Evolutionary conservation across 1,140 invertebrate species (phyloP).

Genomic region (Lethrus apterus): DNA sequence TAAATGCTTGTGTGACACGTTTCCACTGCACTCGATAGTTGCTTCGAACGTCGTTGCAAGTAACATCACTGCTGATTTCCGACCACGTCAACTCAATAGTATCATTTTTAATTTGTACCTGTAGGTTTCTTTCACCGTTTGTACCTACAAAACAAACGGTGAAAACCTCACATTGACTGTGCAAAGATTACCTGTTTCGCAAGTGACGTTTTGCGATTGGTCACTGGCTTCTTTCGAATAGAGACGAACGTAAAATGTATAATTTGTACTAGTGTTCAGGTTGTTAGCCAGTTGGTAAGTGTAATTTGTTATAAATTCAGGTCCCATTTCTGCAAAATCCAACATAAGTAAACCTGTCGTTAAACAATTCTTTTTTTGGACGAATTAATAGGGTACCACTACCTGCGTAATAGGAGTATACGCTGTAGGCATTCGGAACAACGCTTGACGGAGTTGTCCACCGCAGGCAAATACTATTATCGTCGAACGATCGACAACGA

Average conservation of each 20-base stretch:
- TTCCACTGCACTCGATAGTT: constrained; percentile 57
- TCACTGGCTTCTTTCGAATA: constrained; percentile 55
- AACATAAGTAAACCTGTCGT: no score
- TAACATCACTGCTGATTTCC: constrained; percentile 46
- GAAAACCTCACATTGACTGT: background rate
- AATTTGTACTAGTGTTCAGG: constrained; percentile 58
- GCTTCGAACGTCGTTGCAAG: constrained; percentile 50
- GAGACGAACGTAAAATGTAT: constrained; percentile 57
- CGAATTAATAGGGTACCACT: constrained; percentile 23
- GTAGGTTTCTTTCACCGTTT: constrained; percentile 48
- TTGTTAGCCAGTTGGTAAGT: constrained; percentile 48
- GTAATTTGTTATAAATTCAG: constrained; percentile 48
- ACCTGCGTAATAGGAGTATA: constrained; percentile 56
- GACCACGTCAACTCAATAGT: constrained; percentile 54
- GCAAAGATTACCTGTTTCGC: constrained; percentile 50
- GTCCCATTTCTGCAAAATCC: constrained; percentile 36
- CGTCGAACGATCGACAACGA: constrained; percentile 47
- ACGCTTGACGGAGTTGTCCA: constrained; percentile 47
- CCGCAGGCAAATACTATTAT: constrained; percentile 49
- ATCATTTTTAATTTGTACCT: constrained; percentile 45
- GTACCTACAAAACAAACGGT: constrained; percentile 44
- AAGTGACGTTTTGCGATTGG: constrained; percentile 52
- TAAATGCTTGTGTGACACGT: constrained; percentile 43
- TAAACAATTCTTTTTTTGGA: background rate
- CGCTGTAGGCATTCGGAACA: constrained; percentile 53